phyloP scores from a whole-genome alignment of 1,140 invertebrate species.

The Cydia strobilella region DNA sequence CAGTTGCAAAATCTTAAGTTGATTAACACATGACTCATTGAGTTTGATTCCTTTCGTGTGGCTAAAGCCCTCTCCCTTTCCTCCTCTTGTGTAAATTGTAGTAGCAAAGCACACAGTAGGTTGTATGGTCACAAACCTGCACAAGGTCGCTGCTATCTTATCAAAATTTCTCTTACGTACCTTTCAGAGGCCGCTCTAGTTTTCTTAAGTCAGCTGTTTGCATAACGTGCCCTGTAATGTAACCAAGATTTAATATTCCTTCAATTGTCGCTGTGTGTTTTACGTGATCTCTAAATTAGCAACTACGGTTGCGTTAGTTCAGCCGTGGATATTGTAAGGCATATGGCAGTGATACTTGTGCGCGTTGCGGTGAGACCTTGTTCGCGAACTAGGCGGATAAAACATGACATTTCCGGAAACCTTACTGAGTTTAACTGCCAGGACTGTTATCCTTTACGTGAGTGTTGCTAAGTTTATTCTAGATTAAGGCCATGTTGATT shows the following conservation, averaged over 20 bases:
- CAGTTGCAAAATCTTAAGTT: constrained; percentile 3
- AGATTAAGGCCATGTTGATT: constrained; percentile 3
- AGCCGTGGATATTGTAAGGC: constrained; percentile 16
- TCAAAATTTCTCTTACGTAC: constrained; percentile 44
- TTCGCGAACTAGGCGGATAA: constrained; percentile 31
- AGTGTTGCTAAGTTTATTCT: constrained; percentile 30
- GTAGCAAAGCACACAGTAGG: constrained; percentile 14
- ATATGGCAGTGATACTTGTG: constrained; percentile 1
- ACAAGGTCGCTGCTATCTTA: constrained; percentile 54
- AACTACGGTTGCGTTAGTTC: constrained; percentile 9
- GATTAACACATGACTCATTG: background rate
- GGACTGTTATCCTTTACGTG: constrained; percentile 40
- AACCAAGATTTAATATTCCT: constrained; percentile 20
- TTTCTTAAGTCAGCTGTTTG: constrained; percentile 55
- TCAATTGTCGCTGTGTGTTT: constrained; percentile 9
- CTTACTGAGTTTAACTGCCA: constrained; percentile 38
- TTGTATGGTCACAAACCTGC: constrained; percentile 24
- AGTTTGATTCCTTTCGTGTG: background rate
- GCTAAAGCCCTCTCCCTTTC: constrained; percentile 13
- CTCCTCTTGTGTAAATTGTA: background rate
- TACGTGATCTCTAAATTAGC: constrained; percentile 45
- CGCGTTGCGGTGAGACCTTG: constrained; percentile 46
- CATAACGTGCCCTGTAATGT: constrained; percentile 41
- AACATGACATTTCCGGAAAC: constrained; percentile 48
- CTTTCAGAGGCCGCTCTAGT: constrained; percentile 49